Evolutionary conservation across 2,888 invertebrate genomes (phyloP), one percentile per base, ranked within the genome.

Genomic region (Ptychoptera contaminata): DNA sequence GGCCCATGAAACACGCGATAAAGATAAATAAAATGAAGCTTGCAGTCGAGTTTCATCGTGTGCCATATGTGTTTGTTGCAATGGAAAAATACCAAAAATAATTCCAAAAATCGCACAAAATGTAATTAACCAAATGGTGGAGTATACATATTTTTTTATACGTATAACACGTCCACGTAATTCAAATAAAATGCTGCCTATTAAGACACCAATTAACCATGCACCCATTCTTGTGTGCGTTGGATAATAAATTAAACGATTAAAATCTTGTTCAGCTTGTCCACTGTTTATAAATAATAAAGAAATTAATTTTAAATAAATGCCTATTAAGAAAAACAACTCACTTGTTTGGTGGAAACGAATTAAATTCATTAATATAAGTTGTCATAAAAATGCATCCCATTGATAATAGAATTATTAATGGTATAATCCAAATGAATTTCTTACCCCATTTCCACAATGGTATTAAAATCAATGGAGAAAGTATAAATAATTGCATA

Each of bases 401-500:
- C 10, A 60, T 38, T 0, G 61, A 59, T 6, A 50, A 44, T n/a
- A 53, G 14, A 7, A 58, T 46, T 0, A 58, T 44, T 1, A 51
- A 11, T 3, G 44, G 41, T 5, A 58, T 30, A 37, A 58, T 51
- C 2, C 45, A 12, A 16, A 57, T 50, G 39, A 5, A 57, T 37
- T 39, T 57, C 51, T 4, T 43, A 14, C 30, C 56, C 51, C 8
- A 58, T 58, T 41, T 54, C 47, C 64, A 66, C 16, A 74, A 51
- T 1, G 71, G 67, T 45, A 68, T 67, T 4, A 75, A 59, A 45
- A 75, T 58, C 2, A 74, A 50, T 2, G 74, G 74, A 1, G 74
- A 70, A 11, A 74, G 46, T 51, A 71, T 60, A 53, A 69, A 74
- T 35, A 75, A 54, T 53, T 76, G 75, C 51, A 71, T 73, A 51